Evolutionary conservation across 2,888 invertebrate species (phyloP), one percentile per base, ranked within the genome.

Genomic region (Eupithecia dodoneata): DNA sequence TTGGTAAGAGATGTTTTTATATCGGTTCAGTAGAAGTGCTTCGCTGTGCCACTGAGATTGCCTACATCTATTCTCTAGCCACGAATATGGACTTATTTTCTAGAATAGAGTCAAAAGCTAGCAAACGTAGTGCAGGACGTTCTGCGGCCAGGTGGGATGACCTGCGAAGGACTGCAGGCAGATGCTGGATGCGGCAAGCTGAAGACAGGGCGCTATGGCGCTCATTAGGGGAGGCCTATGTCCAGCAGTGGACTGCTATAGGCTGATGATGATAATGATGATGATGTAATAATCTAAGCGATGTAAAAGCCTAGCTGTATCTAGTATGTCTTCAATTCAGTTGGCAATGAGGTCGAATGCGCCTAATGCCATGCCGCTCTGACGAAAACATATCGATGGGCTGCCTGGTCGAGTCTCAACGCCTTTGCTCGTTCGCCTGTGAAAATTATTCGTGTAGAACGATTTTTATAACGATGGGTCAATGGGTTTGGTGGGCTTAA

Each of bases 381-480:
- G 73, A 75, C 77, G 75, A 77, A 79, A 81, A 79, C 77, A 66
- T 73, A 71, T 41, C 72, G 72, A 52, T 52, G 52, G 69, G 44
- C 69, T 44, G 44, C 15, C 67, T 18, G 47, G 70, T 45, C 30
- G 70, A 12, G 63, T 30, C 63, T 63, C 63, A 45, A 7, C 66
- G 72, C 74, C 75, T 75, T 71, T 75, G 78, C 45, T 52, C 78
- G 30, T 18, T 75, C 74, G 75, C 18, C 52, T 41, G 77, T 77
- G 70, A 77, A 73, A 55, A 65, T 72, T 76, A 79, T 76, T 79
- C 76, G 71, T 79, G 74, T 75, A 73, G 75, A 79, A 76, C 67
- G 63, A 71, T 76, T 79, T 78, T 79, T 76, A 65, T 79, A 79
- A 74, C 73, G 45, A 71, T 59, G 74, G 79, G 76, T 67, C 67